Conservation (phyloP, 2,888 invertebrate genomes). For the Peribatodes rhomboidaria region DNA sequence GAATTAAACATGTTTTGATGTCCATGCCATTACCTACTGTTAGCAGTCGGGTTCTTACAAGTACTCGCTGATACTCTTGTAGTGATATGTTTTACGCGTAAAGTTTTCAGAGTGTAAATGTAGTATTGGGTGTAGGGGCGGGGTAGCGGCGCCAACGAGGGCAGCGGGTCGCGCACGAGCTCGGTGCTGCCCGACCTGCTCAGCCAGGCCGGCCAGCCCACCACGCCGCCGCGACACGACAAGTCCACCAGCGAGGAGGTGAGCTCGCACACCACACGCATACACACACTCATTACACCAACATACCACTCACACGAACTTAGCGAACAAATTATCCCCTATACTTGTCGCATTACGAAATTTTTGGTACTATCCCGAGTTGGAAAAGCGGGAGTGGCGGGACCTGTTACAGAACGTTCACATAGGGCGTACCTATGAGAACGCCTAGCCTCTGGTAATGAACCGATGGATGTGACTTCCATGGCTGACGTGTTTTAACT, state of each 20-base stretch:
- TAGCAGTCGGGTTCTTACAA: background rate
- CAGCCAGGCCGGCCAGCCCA: conserved; percentile 94
- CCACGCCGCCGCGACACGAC: conserved; percentile 95
- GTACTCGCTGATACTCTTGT: background rate
- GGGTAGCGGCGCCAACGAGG: conserved; percentile 81
- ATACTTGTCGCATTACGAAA: no score
- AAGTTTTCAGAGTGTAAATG: conserved; percentile 39
- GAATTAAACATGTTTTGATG: no score
- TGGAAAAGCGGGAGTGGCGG: no score
- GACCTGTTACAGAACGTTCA: no score
- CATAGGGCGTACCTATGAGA: no score
- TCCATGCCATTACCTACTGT: no score
- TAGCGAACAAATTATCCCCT: background rate
- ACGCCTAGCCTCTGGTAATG: no score
- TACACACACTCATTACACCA: background rate
- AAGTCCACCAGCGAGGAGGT: conserved; percentile 99
- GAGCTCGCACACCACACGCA: conserved; percentile 60
- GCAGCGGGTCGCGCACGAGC: conserved; percentile 93
- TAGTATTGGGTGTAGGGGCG: conserved; percentile 64
- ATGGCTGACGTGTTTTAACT: no score
- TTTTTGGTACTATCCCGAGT: no score
- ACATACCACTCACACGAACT: conserved; percentile 4
- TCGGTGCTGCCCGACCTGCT: conserved; percentile 98
- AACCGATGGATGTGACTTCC: no score
- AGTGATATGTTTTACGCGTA: background rate